Evolutionary conservation across 2,888 invertebrate species (phyloP).

Genomic region (Acheta domesticus): DNA sequence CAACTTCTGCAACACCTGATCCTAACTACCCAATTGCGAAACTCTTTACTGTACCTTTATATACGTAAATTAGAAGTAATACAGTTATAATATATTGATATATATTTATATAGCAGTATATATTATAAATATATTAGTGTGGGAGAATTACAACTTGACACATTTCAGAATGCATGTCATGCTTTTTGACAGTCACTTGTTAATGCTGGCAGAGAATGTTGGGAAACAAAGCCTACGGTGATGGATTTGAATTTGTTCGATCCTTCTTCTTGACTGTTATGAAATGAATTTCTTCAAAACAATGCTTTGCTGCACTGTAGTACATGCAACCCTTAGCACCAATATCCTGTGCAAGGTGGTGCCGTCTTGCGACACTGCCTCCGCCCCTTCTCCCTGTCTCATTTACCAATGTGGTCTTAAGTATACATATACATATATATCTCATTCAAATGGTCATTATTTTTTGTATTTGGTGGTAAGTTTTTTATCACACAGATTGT

Average conservation of each 20-base stretch:
- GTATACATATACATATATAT: background rate
- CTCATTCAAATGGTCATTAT: background rate
- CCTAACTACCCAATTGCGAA: conserved; percentile 51
- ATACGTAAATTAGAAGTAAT: conserved; percentile 24
- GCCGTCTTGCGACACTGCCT: conserved; percentile 3
- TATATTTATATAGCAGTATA: conserved; percentile 18
- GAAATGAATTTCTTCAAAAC: conserved; percentile 36
- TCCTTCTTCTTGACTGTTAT: conserved; percentile 37
- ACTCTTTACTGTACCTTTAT: conserved; percentile 42
- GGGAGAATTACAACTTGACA: conserved; percentile 29
- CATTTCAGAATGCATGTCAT: conserved; percentile 38
- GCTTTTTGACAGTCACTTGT: conserved; percentile 40
- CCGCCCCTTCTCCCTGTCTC: conserved; percentile 3
- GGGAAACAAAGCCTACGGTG: conserved; percentile 38
- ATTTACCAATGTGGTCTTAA: conserved; percentile 18
- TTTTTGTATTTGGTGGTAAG: conserved; percentile 1
- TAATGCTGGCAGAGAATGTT: conserved; percentile 38
- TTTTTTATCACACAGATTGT: background rate
- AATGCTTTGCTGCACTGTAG: conserved; percentile 38
- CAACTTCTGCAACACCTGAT: conserved; percentile 48
- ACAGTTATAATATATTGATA: conserved; percentile 26
- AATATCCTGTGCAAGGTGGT: conserved; percentile 21
- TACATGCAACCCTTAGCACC: conserved; percentile 34
- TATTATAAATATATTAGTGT: conserved; percentile 23
- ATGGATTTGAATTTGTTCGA: conserved; percentile 39